Conservation (phyloP, 1,140 invertebrate species). For the Phymastichus coffea region DNA sequence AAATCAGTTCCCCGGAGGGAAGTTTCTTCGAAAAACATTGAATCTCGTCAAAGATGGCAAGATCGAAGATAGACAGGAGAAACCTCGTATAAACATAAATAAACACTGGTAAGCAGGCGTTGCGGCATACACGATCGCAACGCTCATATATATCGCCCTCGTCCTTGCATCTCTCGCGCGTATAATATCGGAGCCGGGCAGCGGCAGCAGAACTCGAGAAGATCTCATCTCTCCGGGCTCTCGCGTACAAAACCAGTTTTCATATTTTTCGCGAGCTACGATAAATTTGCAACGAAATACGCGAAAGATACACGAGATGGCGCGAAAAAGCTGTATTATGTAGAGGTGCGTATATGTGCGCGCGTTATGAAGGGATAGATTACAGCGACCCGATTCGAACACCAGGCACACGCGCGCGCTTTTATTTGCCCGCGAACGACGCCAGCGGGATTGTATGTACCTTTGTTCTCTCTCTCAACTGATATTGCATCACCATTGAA, state of each 20-base stretch:
- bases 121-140: background rate
- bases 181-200: too few relatives aligned
- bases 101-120: background rate
- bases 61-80: too few relatives aligned
- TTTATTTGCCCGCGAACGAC: too few relatives aligned
- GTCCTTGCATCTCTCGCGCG: too few relatives aligned
- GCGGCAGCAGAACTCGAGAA: constrained; percentile 26
- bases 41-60: too few relatives aligned
- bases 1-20: too few relatives aligned
- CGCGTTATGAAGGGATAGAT: constrained; percentile 22
- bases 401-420: too few relatives aligned
- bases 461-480: too few relatives aligned
- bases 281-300: constrained; percentile 41
- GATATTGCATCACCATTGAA: too few relatives aligned
- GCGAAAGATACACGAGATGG: constrained; percentile 32
- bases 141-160: too few relatives aligned
- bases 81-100: constrained; percentile 4
- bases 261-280: constrained; percentile 36
- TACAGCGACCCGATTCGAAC: constrained; percentile 17
- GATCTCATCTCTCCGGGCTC: constrained; percentile 36
- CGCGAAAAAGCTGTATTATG: constrained; percentile 9
- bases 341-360: background rate
- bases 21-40: too few relatives aligned
- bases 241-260: constrained; percentile 40
- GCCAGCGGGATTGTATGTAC: too few relatives aligned